Conservation (phyloP, 2,797 vertebrate genomes). For the Hemitrygon akajei region DNA sequence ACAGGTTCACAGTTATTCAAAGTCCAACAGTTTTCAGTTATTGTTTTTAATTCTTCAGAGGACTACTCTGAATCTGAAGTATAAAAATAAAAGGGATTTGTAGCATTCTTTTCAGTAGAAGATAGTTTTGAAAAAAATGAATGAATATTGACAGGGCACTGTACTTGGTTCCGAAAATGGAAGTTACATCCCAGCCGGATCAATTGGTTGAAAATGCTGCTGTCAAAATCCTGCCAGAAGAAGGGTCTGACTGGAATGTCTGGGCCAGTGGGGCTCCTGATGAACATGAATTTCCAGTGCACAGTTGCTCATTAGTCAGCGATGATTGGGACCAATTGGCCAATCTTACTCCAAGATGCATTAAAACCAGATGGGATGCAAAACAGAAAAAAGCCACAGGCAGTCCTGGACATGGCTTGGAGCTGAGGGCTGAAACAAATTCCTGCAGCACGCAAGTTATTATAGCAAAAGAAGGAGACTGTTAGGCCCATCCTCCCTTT, state of each 20-base stretch:
- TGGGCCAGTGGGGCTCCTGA: background rate
- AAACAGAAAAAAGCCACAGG: background rate
- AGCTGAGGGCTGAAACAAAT: background rate
- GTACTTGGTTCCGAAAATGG: background rate
- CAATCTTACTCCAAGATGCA: background rate
- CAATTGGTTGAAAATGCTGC: background rate
- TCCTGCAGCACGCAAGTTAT: background rate
- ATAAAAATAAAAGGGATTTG: background rate
- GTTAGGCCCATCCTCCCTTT: background rate
- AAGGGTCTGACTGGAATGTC: background rate
- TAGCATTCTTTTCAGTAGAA: background rate
- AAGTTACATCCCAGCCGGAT: background rate
- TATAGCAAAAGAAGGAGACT: background rate
- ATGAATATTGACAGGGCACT: background rate
- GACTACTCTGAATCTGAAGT: background rate
- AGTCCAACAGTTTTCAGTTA: background rate
- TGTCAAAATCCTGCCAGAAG: background rate
- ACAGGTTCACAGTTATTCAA: background rate
- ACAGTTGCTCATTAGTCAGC: background rate
- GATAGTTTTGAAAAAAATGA: too few relatives aligned
- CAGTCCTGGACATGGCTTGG: background rate
- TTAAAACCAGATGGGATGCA: slow-evolving; percentile 9
- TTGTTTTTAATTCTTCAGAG: background rate
- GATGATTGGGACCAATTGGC: background rate
- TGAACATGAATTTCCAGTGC: background rate